A percentile compares a stretch with the other conserved stretches of the same genome.
phyloP scores from a whole-genome alignment of 2,888 invertebrate species.

The Sicus ferrugineus region DNA sequence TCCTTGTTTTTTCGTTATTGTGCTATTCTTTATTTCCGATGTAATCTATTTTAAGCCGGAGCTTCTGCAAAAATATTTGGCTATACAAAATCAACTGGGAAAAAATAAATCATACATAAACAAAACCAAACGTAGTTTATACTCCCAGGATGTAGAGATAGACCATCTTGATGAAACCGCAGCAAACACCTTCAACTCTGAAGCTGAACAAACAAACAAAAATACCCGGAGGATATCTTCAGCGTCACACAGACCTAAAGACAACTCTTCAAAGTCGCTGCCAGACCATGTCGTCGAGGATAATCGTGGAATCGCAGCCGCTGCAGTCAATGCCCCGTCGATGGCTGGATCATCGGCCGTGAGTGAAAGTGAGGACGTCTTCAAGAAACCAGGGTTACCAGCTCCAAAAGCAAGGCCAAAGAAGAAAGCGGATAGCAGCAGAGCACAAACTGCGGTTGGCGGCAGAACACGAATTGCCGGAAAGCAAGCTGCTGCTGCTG shows the following conservation, averaged over 20 bases:
- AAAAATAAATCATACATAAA: slow-evolving; percentile 18
- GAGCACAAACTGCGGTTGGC: too few relatives aligned
- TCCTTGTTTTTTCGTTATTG: not conserved
- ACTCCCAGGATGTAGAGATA: slow-evolving; percentile 41
- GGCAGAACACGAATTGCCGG: not conserved
- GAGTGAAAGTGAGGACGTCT: slow-evolving; percentile 30
- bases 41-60: slow-evolving; percentile 33
- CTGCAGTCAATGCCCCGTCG: too few relatives aligned
- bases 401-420: slow-evolving; percentile 28
- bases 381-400: slow-evolving; percentile 43
- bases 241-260: not conserved
- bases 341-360: not conserved
- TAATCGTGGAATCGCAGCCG: not conserved
- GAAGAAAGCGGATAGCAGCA: not conserved
- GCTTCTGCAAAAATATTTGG: slow-evolving; percentile 40
- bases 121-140: slow-evolving; percentile 42
- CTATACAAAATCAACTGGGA: slow-evolving; percentile 28
- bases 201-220: not conserved
- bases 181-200: slow-evolving; percentile 1
- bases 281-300: not conserved
- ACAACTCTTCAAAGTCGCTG: not conserved
- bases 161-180: not conserved
- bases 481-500: not conserved
- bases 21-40: not conserved
- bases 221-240: not conserved